Conservation (phyloP, 2,113 vertebrate genomes). For the Channa argus region DNA sequence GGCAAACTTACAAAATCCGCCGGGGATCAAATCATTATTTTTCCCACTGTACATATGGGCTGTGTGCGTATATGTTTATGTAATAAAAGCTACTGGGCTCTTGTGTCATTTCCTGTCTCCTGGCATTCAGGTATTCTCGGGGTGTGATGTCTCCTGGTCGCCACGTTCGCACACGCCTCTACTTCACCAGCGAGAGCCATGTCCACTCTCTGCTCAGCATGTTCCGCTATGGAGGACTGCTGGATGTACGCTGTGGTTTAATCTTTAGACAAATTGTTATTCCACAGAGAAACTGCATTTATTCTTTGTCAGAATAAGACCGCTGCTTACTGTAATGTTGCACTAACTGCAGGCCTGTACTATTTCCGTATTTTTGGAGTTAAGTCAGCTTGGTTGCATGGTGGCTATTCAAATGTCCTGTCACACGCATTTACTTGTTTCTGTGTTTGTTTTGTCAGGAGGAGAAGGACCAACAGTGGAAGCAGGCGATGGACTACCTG, state of each 20-base stretch:
- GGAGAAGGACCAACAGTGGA: slow-evolving; percentile 95
- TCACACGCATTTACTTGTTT: too few relatives aligned
- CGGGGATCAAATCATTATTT: too few relatives aligned
- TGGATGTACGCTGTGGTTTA: slow-evolving; percentile 85
- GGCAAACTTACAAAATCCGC: too few relatives aligned
- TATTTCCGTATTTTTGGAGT: too few relatives aligned
- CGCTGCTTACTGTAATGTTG: not conserved
- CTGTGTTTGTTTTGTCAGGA: slow-evolving; percentile 83
- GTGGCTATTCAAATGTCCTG: too few relatives aligned
- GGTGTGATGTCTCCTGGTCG: slow-evolving; percentile 97
- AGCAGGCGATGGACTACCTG: slow-evolving; percentile 97
- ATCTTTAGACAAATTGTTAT: not conserved
- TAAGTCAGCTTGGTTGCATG: too few relatives aligned
- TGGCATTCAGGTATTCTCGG: slow-evolving; percentile 90
- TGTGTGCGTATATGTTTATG: not conserved
- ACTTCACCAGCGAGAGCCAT: slow-evolving; percentile 98
- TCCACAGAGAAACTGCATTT: not conserved
- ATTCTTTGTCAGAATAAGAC: not conserved
- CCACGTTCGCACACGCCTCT: slow-evolving; percentile 94
- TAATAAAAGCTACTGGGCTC: too few relatives aligned
- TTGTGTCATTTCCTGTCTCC: not conserved
- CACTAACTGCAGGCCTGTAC: too few relatives aligned
- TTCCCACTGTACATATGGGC: too few relatives aligned
- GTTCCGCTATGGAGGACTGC: slow-evolving; percentile 95
- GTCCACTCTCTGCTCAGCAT: slow-evolving; percentile 97